Evolutionary conservation across 2,797 vertebrate genomes (phyloP), one percentile per base, ranked within the genome.

Genomic region (Meda fulgida): DNA sequence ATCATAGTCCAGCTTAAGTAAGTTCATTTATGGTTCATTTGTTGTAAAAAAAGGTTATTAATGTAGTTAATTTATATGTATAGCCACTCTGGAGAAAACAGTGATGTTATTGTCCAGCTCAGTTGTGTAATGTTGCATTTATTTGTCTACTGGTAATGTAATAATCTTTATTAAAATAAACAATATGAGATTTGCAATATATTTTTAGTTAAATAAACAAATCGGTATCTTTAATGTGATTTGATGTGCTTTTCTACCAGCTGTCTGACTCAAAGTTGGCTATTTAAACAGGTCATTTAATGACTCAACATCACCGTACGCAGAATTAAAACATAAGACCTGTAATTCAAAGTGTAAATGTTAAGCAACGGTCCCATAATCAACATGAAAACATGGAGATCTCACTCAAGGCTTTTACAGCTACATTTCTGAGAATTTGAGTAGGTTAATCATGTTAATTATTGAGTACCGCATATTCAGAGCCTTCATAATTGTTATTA

Each of bases 361-460:
- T 70, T 14, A 70, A 63, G 53, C 76, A 78, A 43, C 34, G 40
- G 43, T 65, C 5, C 26, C 3, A 6, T 21, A 46, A 66, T 31
- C 11, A 67, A 29, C 29, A 60, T 48, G n/a, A 69, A 36, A 23
- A 21, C 36, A 29, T 13, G n/a, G 53, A 69, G 26, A 80, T 80
- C 46, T 34, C 23, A 36, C 29, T 80, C 13, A n/a, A 7, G 5
- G 23, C 23, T 38, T 53, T 80, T 38, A 70, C 23, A 13, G 26
- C 31, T 29, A 9, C 19, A 40, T 67, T 9, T 13, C 65, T 40
- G 23, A 38, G 26, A 13, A 5, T 55, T 11, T 70, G 67, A 70
- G 65, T 55, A 36, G 48, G 66, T 81, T 69, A 81, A 81, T 81
- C 66, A 21, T 18, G 46, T 55, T 55, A 55, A 80, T 48, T 23